Conservation (phyloP, 2,113 vertebrate genomes). For the Nettapus auritus region DNA sequence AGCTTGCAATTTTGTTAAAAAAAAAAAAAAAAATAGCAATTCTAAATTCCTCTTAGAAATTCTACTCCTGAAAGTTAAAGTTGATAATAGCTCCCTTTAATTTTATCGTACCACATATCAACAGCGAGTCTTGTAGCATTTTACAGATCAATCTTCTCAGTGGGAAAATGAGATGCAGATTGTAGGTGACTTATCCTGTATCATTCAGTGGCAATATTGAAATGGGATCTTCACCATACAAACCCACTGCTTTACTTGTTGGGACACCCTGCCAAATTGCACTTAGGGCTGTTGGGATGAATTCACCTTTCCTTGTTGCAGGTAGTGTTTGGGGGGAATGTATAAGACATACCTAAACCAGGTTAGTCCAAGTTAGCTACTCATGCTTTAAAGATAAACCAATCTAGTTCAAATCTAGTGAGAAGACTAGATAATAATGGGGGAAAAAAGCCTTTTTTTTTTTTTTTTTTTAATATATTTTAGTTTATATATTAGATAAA, state of each 20-base stretch:
- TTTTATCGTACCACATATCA: background rate
- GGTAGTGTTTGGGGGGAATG: background rate
- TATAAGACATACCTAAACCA: background rate
- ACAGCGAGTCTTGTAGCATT: background rate
- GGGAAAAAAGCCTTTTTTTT: background rate
- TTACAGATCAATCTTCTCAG: background rate
- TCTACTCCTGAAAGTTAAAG: background rate
- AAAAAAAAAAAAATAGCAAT: background rate
- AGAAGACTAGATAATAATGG: background rate
- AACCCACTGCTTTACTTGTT: background rate
- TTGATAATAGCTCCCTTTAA: background rate
- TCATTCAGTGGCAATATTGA: background rate
- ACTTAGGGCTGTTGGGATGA: background rate
- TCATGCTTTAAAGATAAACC: background rate
- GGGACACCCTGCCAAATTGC: background rate
- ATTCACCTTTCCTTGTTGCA: background rate
- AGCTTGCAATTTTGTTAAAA: no score
- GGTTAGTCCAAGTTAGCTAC: background rate
- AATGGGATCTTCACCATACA: background rate
- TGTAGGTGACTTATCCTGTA: accelerated
- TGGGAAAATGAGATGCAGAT: background rate
- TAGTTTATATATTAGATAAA: no score
- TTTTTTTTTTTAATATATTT: background rate
- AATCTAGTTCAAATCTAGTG: background rate
- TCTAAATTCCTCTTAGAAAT: background rate